A percentile compares a stretch with the other conserved stretches of the same genome.
Evolutionary conservation across 2,888 invertebrate genomes (phyloP).

Genomic region (Chymomyza fuscimana): DNA sequence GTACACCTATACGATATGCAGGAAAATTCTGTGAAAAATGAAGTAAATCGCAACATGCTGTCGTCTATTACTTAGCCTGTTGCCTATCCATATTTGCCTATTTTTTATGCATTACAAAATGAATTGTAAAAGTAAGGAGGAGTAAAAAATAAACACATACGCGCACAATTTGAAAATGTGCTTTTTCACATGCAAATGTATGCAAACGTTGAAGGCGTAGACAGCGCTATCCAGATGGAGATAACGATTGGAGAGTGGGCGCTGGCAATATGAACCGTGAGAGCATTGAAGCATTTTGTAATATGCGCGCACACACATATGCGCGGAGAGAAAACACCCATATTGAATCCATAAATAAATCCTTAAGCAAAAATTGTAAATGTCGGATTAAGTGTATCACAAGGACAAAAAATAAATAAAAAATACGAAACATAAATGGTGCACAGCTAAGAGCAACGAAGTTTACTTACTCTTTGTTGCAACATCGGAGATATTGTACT

Average conservation of each 20-base stretch:
- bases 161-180: constrained; percentile 44
- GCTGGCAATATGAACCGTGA: constrained; percentile 9
- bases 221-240: constrained; percentile 10
- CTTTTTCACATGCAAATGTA: constrained; percentile 48
- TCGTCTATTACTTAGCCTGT: background rate
- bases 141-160: constrained; percentile 27
- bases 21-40: background rate
- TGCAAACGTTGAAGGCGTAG: constrained; percentile 2
- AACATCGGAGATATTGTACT: background rate
- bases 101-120: constrained; percentile 62
- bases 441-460: background rate
- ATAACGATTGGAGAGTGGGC: constrained; percentile 32
- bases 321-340: constrained; percentile 41
- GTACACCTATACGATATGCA: background rate
- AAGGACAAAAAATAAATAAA: constrained; percentile 34
- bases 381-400: constrained; percentile 73
- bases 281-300: constrained; percentile 55
- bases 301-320: constrained; percentile 32
- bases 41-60: background rate
- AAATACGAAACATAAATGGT: constrained; percentile 8
- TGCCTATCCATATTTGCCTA: background rate
- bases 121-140: constrained; percentile 55
- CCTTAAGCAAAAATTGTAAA: constrained; percentile 75
- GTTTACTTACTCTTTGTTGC: background rate
- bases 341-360: constrained; percentile 74